phyloP scores from a whole-genome alignment of 2,888 invertebrate genomes.

The Patella caerulea region DNA sequence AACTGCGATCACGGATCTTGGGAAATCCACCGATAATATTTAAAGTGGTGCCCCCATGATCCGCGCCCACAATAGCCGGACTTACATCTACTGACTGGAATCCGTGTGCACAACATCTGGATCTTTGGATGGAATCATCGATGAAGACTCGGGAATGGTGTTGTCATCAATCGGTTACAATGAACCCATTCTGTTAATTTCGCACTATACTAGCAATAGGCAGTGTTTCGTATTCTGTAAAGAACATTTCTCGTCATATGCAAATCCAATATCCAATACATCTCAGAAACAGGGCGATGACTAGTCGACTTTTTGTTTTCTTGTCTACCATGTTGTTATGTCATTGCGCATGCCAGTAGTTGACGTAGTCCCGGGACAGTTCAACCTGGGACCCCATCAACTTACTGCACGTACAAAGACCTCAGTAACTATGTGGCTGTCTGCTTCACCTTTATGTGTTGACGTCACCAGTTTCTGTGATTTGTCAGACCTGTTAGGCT shows the following conservation, averaged over 20 bases:
- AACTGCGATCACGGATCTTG: conserved; percentile 66
- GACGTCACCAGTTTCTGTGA: background rate
- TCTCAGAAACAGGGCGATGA: background rate
- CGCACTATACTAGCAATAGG: no score
- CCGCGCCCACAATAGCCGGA: conserved; percentile 60
- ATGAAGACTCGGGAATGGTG: no score
- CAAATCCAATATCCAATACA: background rate
- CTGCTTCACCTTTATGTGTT: background rate
- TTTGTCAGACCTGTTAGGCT: background rate
- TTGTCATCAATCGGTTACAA: no score
- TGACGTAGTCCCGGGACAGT: conserved; percentile 64
- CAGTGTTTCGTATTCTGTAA: background rate
- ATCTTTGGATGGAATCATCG: no score
- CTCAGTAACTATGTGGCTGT: background rate
- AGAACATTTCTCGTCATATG: background rate
- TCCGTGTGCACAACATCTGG: no score
- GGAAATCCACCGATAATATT: conserved; percentile 59
- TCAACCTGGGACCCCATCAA: conserved; percentile 66
- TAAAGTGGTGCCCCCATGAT: conserved; percentile 60
- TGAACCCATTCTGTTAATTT: no score
- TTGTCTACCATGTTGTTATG: background rate
- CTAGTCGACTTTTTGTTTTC: background rate
- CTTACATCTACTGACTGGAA: background rate
- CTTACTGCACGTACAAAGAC: conserved; percentile 52
- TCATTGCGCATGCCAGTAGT: conserved; percentile 54